Conservation (phyloP, 2,888 invertebrate species). For the Endotricha flammealis region DNA sequence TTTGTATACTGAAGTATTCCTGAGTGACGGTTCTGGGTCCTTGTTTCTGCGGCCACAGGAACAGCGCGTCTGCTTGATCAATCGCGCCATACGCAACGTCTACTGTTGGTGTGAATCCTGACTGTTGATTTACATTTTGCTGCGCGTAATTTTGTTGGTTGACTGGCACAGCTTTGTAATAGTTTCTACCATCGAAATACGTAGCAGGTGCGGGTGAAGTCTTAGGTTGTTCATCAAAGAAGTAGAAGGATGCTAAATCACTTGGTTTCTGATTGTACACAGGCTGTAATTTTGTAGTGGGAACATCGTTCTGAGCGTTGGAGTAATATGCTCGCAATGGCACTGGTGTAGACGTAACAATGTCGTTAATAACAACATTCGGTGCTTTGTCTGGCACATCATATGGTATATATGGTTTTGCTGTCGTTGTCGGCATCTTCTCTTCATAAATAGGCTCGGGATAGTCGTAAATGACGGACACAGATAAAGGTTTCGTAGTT, state of each 20-base stretch:
- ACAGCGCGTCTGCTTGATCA: slow-evolving; percentile 65
- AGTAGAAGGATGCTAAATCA: slow-evolving; percentile 81
- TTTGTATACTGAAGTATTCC: slow-evolving; percentile 74
- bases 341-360: slow-evolving; percentile 78
- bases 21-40: slow-evolving; percentile 71
- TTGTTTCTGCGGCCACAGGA: slow-evolving; percentile 72
- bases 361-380: slow-evolving; percentile 47
- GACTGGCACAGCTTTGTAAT: slow-evolving; percentile 60
- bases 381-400: slow-evolving; percentile 64
- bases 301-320: slow-evolving; percentile 73
- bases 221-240: slow-evolving; percentile 81
- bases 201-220: slow-evolving; percentile 77
- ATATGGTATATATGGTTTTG: slow-evolving; percentile 73
- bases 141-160: slow-evolving; percentile 38
- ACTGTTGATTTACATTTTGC: slow-evolving; percentile 49
- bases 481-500: slow-evolving; percentile 68
- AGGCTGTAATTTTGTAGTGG: slow-evolving; percentile 73
- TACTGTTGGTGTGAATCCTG: slow-evolving; percentile 53
- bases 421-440: slow-evolving; percentile 59
- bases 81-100: slow-evolving; percentile 68
- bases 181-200: slow-evolving; percentile 66
- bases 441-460: slow-evolving; percentile 62
- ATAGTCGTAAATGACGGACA: slow-evolving; percentile 71
- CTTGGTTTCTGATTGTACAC: slow-evolving; percentile 65
- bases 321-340: slow-evolving; percentile 81